A percentile compares a stretch with the other conserved stretches of the same genome.
phyloP scores from a whole-genome alignment of 2,888 invertebrate species.

The Watsonalla cultraria region DNA sequence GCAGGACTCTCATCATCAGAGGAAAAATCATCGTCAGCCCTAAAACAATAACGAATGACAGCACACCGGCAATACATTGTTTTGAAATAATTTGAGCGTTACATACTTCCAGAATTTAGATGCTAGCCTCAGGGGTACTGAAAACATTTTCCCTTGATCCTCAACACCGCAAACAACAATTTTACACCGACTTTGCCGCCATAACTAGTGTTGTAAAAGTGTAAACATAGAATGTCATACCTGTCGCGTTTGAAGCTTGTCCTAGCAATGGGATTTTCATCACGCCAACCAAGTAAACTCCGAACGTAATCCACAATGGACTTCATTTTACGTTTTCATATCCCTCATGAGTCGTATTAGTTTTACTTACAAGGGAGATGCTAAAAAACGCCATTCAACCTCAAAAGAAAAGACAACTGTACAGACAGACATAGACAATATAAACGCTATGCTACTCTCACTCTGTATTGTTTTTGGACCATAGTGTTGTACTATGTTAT shows the following conservation, averaged over 20 bases:
- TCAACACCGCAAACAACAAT: slow-evolving; percentile 18
- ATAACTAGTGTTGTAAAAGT: slow-evolving; percentile 70
- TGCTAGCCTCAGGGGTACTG: slow-evolving; percentile 55
- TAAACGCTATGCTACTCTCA: neutral
- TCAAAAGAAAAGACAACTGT: slow-evolving; percentile 32
- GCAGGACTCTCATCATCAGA: slow-evolving; percentile 63
- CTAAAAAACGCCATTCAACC: slow-evolving; percentile 34
- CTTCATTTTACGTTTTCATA: slow-evolving; percentile 70
- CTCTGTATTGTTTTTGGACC: too few species aligned
- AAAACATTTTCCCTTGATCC: slow-evolving; percentile 42
- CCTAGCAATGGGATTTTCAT: slow-evolving; percentile 44
- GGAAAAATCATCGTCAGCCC: slow-evolving; percentile 59
- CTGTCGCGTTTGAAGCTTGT: slow-evolving; percentile 71
- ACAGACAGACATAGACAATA: slow-evolving; percentile 24
- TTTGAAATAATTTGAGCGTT: slow-evolving; percentile 3
- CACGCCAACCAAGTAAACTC: slow-evolving; percentile 56
- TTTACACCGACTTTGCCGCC: slow-evolving; percentile 67
- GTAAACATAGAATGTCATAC: slow-evolving; percentile 73
- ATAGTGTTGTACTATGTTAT: too few species aligned
- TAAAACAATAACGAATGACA: slow-evolving; percentile 34
- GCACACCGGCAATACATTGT: neutral
- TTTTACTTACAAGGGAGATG: slow-evolving; percentile 15
- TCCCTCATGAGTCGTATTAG: slow-evolving; percentile 31
- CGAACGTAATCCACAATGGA: slow-evolving; percentile 65
- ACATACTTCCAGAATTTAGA: slow-evolving; percentile 66